phyloP scores from a whole-genome alignment of 2,797 vertebrate genomes.

The Myotis findleyi region DNA sequence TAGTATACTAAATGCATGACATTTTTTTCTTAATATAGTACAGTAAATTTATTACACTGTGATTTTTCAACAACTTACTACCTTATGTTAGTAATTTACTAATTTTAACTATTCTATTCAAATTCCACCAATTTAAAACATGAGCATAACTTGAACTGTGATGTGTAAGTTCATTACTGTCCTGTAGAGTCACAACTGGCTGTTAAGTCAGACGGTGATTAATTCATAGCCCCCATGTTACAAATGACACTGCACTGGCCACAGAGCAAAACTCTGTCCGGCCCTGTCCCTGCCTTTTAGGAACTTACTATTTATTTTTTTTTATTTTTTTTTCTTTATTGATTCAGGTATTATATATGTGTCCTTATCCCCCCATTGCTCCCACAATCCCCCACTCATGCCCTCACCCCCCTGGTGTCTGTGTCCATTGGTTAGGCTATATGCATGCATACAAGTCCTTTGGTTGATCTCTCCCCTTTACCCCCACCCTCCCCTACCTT shows the following conservation, averaged over 20 bases:
- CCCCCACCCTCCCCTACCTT: too few species aligned
- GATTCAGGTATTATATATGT: too few species aligned
- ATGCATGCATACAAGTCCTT: too few species aligned
- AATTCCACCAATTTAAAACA: not conserved
- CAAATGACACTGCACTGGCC: not conserved
- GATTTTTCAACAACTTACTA: not conserved
- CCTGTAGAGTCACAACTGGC: not conserved
- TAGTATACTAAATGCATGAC: not conserved
- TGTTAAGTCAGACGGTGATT: not conserved
- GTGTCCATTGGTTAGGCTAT: too few species aligned
- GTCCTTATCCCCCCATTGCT: too few species aligned
- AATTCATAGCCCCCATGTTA: not conserved
- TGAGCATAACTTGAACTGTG: not conserved
- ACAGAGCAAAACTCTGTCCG: not conserved
- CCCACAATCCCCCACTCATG: too few species aligned
- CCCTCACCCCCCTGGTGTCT: too few species aligned
- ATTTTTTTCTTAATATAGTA: not conserved
- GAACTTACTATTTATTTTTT: not conserved
- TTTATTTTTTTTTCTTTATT: not conserved
- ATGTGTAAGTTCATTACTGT: not conserved
- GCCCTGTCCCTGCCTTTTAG: not conserved
- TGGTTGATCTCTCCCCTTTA: too few species aligned
- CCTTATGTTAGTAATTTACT: not conserved
- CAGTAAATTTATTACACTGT: not conserved
- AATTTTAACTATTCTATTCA: not conserved